Evolutionary conservation across 2,797 vertebrate species (phyloP).

Genomic region (Tinamus major): DNA sequence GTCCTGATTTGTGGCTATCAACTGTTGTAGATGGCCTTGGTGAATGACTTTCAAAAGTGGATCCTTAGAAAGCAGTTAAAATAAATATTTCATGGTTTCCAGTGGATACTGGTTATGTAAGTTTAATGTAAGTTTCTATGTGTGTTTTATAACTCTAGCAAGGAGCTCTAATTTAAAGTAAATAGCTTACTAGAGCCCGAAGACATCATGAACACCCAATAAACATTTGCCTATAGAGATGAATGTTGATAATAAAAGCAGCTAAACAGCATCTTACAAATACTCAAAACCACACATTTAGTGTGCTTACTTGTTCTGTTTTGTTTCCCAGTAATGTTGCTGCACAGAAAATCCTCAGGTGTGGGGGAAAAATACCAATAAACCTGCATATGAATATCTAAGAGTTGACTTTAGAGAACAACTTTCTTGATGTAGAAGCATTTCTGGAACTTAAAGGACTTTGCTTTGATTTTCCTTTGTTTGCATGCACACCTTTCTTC

Average conservation of each 20-base stretch:
- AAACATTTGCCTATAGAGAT: background rate
- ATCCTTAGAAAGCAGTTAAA: background rate
- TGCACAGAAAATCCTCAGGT: background rate
- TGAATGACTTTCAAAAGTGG: background rate
- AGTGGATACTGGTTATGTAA: background rate
- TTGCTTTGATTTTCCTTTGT: background rate
- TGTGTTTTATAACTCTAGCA: background rate
- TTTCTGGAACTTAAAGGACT: background rate
- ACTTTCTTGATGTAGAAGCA: background rate
- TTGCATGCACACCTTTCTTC: conserved; percentile 1
- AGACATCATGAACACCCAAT: background rate
- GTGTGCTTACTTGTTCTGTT: background rate
- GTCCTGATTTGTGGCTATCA: background rate
- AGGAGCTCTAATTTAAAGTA: background rate
- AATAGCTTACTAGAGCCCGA: background rate
- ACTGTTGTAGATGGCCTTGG: background rate
- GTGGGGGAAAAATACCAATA: background rate
- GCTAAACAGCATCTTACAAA: background rate
- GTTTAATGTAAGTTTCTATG: background rate
- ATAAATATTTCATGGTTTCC: background rate
- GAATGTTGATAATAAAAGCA: background rate
- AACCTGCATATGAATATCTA: background rate
- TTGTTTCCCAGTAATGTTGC: conserved; percentile 9
- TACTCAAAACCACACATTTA: conserved; percentile 21
- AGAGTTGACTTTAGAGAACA: conserved; percentile 5